Conservation (phyloP, 2,113 vertebrate genomes). For the Leptobrachium leishanense region DNA sequence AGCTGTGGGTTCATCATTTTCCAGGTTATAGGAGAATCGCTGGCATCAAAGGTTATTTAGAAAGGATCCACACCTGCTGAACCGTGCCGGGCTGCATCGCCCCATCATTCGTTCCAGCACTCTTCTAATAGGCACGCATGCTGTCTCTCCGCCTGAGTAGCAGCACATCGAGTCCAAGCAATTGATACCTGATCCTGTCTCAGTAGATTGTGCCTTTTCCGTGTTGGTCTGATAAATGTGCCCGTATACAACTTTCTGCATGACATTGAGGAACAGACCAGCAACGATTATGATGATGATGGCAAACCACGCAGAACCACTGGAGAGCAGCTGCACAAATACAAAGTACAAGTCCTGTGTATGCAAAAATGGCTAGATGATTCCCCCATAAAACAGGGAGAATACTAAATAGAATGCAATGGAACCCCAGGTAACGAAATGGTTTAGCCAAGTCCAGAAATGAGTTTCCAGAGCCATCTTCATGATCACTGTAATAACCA, state of each 20-base stretch:
- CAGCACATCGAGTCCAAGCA: slow-evolving; percentile 98
- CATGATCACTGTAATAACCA: slow-evolving; percentile 95
- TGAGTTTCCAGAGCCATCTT: slow-evolving; percentile 97
- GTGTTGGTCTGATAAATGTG: slow-evolving; percentile 89
- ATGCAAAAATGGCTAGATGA: slow-evolving; percentile 96
- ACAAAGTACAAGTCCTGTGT: slow-evolving; percentile 98
- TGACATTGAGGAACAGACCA: slow-evolving; percentile 88
- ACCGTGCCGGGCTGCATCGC: slow-evolving; percentile 72
- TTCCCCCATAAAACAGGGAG: slow-evolving; percentile 96
- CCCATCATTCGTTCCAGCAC: slow-evolving; percentile 87
- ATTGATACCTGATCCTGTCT: slow-evolving; percentile 81
- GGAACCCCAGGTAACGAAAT: slow-evolving; percentile 98
- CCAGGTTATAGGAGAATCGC: slow-evolving; percentile 72
- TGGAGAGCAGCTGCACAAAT: slow-evolving; percentile 93
- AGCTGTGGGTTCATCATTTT: slow-evolving; percentile 65
- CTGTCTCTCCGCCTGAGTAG: slow-evolving; percentile 87
- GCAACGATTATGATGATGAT: slow-evolving; percentile 89
- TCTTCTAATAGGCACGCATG: slow-evolving; percentile 82
- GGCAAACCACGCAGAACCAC: slow-evolving; percentile 95
- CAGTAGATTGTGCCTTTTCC: slow-evolving; percentile 90
- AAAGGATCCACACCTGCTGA: slow-evolving; percentile 82
- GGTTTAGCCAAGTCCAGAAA: slow-evolving; percentile 99
- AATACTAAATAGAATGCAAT: slow-evolving; percentile 97
- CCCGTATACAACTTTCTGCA: slow-evolving; percentile 93
- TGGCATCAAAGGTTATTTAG: slow-evolving; percentile 77